Conservation (phyloP, 2,113 vertebrate species). For the Actenoides hombroni region DNA sequence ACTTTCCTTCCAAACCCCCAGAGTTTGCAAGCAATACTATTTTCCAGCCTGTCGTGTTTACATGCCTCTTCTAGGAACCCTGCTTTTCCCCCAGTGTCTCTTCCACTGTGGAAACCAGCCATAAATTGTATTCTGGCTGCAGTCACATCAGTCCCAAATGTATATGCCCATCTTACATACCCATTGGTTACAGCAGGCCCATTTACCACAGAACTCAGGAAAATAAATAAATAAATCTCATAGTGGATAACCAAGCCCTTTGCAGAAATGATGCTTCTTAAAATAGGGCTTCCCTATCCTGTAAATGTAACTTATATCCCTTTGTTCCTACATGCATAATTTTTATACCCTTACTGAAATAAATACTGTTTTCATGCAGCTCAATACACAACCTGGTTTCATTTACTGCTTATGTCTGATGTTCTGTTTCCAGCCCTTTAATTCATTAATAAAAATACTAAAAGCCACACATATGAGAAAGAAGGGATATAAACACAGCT, state of each 20-base stretch:
- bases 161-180: neutral
- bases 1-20: neutral
- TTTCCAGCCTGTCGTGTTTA: neutral
- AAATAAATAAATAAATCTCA: neutral
- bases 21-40: neutral
- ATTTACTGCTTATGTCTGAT: neutral
- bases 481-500: neutral
- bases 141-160: neutral
- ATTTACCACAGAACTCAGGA: neutral
- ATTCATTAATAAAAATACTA: neutral
- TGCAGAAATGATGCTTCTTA: neutral
- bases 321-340: neutral
- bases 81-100: neutral
- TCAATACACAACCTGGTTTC: neutral
- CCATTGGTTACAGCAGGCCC: neutral
- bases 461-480: neutral
- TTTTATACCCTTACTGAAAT: neutral
- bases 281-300: neutral
- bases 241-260: neutral
- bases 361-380: neutral
- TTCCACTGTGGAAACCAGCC: neutral
- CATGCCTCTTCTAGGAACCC: neutral
- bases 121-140: neutral
- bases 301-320: neutral
- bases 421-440: neutral